Percentiles rank a stretch among this genome's conserved stretches.
Evolutionary conservation across 2,888 invertebrate species (phyloP).

Genomic region (Oasisia sp.): DNA sequence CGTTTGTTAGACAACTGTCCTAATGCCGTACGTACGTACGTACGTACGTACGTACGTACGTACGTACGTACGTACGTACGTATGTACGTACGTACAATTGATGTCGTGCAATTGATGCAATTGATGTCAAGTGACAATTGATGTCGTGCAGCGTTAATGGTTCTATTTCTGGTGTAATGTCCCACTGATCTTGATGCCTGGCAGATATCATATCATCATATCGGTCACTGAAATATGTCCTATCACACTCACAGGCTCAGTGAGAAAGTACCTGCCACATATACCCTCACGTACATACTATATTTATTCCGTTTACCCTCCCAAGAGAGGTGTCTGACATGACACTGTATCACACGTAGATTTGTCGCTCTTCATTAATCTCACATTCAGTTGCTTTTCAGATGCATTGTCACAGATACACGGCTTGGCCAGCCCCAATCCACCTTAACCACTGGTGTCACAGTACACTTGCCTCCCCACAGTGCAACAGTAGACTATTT

Average conservation of each 20-base stretch:
- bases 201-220: neutral
- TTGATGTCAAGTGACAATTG: neutral
- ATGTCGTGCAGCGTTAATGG: neutral
- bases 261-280: neutral
- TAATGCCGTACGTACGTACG: neutral
- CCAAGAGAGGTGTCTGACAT: neutral
- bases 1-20: neutral
- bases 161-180: neutral
- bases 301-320: neutral
- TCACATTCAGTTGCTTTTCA: too few relatives aligned
- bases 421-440: neutral
- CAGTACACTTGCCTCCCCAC: neutral
- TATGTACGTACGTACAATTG: too few relatives aligned
- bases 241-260: neutral
- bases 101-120: too few relatives aligned
- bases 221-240: neutral
- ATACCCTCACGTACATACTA: neutral
- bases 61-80: too few relatives aligned
- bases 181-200: neutral
- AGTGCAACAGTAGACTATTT: neutral
- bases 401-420: too few relatives aligned
- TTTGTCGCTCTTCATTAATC: too few relatives aligned
- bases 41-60: too few relatives aligned
- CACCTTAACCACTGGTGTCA: neutral
- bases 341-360: too few relatives aligned